These are phyloP conservation scores for Platorchestia sp. DNA, from an alignment of 1,140 invertebrate genomes.

Conservation along the genomic window DNA sequence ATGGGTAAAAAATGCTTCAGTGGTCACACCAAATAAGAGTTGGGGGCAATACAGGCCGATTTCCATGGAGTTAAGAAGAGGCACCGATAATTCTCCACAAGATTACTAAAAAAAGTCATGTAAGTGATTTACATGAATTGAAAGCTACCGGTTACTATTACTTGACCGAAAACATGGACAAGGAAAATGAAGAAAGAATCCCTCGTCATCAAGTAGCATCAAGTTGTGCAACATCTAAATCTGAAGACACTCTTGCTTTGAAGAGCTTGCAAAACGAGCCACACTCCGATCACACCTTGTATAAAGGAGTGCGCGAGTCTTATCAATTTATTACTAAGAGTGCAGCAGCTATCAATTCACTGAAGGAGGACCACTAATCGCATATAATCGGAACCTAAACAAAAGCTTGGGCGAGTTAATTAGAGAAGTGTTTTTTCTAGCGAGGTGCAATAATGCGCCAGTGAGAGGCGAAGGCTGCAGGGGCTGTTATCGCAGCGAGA, in stretches of 20 bases:
- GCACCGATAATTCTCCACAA: not conserved
- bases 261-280: not conserved
- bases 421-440: not conserved
- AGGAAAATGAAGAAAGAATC: not conserved
- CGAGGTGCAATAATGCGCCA: not conserved
- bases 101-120: not conserved
- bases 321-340: not conserved
- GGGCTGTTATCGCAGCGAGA: not conserved
- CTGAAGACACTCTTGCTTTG: not conserved
- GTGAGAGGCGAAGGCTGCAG: not conserved
- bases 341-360: not conserved
- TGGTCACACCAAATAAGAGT: too few relatives aligned
- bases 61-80: too few relatives aligned
- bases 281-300: not conserved
- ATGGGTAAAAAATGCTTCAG: too few relatives aligned
- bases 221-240: not conserved
- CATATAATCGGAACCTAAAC: slow-evolving; percentile 16
- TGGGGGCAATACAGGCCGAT: too few relatives aligned
- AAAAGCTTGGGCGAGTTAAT: not conserved
- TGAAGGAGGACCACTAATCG: not conserved
- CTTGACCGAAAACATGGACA: not conserved
- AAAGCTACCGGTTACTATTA: not conserved
- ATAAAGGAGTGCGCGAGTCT: too few relatives aligned
- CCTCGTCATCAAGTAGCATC: not conserved
- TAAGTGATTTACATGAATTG: not conserved